A percentile compares a stretch with the other conserved stretches of the same genome.
phyloP scores from a whole-genome alignment of 2,113 vertebrate genomes.

The Leptobrachium leishanense region DNA sequence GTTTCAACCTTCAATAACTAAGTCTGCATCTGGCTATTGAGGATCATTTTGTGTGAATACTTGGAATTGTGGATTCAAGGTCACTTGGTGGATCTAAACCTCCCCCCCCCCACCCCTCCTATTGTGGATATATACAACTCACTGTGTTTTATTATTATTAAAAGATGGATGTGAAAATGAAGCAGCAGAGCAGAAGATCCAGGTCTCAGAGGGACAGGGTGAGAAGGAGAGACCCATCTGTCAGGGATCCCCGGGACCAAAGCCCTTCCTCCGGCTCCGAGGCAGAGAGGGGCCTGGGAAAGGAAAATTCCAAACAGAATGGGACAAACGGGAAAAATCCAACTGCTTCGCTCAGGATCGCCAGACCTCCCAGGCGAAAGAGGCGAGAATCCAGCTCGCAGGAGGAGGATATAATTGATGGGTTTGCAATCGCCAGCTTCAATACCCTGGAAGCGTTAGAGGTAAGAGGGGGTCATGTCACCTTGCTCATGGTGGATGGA shows the following conservation, averaged over 20 bases:
- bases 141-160: conserved; percentile 23
- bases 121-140: conserved; percentile 38
- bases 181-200: conserved; percentile 82
- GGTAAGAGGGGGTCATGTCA: conserved; percentile 67
- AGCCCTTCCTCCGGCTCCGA: conserved; percentile 87
- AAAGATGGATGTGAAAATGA: conserved; percentile 86
- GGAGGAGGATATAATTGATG: conserved; percentile 95
- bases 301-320: conserved; percentile 75
- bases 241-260: conserved; percentile 76
- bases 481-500: conserved; percentile 20
- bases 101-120: background rate
- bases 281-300: conserved; percentile 78
- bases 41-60: conserved; percentile 42
- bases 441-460: conserved; percentile 88
- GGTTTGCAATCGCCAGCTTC: conserved; percentile 93
- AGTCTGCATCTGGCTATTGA: conserved; percentile 1
- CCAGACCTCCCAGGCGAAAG: conserved; percentile 78
- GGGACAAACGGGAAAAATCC: conserved; percentile 68
- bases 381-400: conserved; percentile 90
- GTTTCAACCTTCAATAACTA: background rate
- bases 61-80: conserved; percentile 71
- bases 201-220: conserved; percentile 83
- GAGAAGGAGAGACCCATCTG: conserved; percentile 79
- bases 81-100: conserved; percentile 62
- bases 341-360: conserved; percentile 60